Conservation (phyloP, 2,797 vertebrate species). For the Babyrousa celebensis region DNA sequence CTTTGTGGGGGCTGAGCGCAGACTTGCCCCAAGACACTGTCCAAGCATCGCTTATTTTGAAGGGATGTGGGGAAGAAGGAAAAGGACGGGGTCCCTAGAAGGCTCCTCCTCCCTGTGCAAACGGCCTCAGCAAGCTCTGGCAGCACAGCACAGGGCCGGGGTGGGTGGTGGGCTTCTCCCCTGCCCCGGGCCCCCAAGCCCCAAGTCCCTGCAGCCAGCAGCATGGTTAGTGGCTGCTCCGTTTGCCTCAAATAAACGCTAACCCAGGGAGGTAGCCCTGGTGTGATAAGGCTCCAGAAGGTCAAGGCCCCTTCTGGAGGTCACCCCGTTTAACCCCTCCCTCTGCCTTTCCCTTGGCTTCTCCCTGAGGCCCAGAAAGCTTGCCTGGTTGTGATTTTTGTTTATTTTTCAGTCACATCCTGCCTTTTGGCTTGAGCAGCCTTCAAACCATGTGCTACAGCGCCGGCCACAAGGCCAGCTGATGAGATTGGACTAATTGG, state of each 20-base stretch:
- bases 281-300: not conserved
- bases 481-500: constrained; percentile 81
- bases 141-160: not conserved
- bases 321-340: not conserved
- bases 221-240: too few species aligned
- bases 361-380: not conserved
- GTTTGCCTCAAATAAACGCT: not conserved
- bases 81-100: not conserved
- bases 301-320: not conserved
- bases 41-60: not conserved
- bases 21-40: not conserved
- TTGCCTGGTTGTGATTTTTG: not conserved
- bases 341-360: not conserved
- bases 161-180: not conserved
- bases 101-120: not conserved
- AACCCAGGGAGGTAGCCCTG: not conserved
- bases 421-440: not conserved
- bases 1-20: not conserved
- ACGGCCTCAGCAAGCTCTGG: not conserved
- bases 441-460: not conserved
- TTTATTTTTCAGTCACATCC: not conserved
- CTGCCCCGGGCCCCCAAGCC: not conserved
- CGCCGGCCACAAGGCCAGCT: not conserved
- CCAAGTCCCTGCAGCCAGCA: accelerated
- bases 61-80: not conserved